Evolutionary conservation across 1,140 invertebrate genomes (phyloP), one percentile per base, ranked within the genome.

Genomic region (Bombus polaris): DNA sequence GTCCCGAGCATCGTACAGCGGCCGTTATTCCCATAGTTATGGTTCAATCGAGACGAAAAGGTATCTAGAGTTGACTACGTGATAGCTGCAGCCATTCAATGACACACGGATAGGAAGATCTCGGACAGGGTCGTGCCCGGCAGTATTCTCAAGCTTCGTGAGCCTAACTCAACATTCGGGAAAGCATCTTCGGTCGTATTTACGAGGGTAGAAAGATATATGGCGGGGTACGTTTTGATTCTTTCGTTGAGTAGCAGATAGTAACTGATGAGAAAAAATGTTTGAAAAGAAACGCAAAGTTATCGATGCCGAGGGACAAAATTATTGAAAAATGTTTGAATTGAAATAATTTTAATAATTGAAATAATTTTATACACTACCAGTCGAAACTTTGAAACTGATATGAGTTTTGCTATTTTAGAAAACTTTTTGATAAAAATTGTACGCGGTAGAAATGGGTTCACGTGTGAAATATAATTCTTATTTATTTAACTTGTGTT

Each of bases 41-140:
- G 96, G 96, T n/a, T 96, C 96, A 75, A 94, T 96, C n/a, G 96
- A 96, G 75, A 87, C 89, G 10, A 94, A 94, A 75, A 92, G 94
- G 83, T 93, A 92, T 70, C 77, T 95, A 25, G 94, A 95, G 53
- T 87, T 94, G 35, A 95, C 94, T 12, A 94, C 95, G 86, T 95
- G 93, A 95, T 6, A 35, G 37, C 66, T 6, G 12, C 0, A 53
- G 35, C 2, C 9, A 15, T 35, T 28, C 75, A 13, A 15, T 25
- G 32, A 59, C n/a, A 37, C 22, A 3, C 39, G 22, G 18, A 39
- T n/a, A n/a, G 39, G 53, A 59, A 39, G 22, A 86, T 89, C 42
- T 44, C 47, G 59, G 18, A 8, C 42, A 62, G 77, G 74, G 68
- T 79, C 83, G 76, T 79, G 83, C 13, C 8, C 18, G 1, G 8